Base-by-base conservation (phyloP, 2,113 vertebrate genomes). In the Urocolius indicus region DNA sequence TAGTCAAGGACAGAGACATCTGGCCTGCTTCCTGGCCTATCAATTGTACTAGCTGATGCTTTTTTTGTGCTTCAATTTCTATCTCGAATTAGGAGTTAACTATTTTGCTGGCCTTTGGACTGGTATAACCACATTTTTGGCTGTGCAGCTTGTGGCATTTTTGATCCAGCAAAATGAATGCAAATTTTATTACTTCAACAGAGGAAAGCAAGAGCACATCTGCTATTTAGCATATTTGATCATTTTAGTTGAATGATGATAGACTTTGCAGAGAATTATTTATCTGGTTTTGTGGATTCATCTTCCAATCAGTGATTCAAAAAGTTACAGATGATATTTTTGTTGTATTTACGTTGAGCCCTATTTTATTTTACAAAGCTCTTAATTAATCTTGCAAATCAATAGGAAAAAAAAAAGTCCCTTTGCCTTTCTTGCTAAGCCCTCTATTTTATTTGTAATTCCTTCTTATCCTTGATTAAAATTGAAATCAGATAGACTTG, bases 161-260 rank as follows among this genome's bases (percentile, higher is more conserved):
- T 75, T 93, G 78, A 78, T 87, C 67, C 72, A 95, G 75, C 43
- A 69, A 93, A 94, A 87, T 77, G 18, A 88, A 94, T 96, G 93
- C 63, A 85, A 88, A 87, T 95, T 91, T 62, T 85, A 26, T 85
- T 85, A 90, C 74, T 95, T 93, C 87, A 93, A 83, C 72, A 91
- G 90, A 93, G 78, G 52, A 80, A 82, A 86, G 51, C 67, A 86
- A 85, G 59, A 90, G n/a, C 82, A 92, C 94, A 96, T 95, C 94
- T 97, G 93, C 75, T 90, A 74, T 93, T 95, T 94, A 91, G 68
- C 1, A 11, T 67, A 90, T 95, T 90, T 95, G 84, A 94, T 94
- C 32, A 76, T 90, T 95, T 96, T 94, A 91, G 84, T 67, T 90
- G 93, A 93, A 96, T 94, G 87, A 95, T 94, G 67, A 95, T 82